phyloP scores from a whole-genome alignment of 37 sponge, comb jelly and placozoan species.

The Hexactinellida sp. region DNA sequence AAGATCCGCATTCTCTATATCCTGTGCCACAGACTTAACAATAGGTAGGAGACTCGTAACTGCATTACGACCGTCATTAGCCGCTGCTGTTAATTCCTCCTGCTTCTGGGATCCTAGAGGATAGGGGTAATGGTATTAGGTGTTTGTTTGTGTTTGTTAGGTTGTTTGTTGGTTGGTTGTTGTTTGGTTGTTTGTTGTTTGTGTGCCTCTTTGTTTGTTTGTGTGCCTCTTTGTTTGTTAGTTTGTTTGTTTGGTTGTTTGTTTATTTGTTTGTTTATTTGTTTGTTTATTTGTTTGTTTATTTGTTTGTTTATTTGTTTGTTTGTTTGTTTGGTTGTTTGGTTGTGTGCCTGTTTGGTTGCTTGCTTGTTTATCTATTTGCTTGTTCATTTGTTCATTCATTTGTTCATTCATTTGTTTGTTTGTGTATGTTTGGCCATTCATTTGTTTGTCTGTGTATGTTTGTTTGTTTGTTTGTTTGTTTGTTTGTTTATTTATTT shows the following conservation, averaged over 20 bases:
- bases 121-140: neutral
- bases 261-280: neutral
- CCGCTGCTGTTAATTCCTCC: constrained; percentile 75
- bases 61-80: constrained; percentile 66
- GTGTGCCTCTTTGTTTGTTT: neutral
- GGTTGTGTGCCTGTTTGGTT: neutral
- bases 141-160: constrained; percentile 20
- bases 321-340: neutral
- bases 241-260: neutral
- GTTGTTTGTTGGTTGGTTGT: neutral
- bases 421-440: constrained; percentile 18
- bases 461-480: neutral
- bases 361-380: neutral
- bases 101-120: constrained; percentile 24
- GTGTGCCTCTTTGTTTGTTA: neutral
- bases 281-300: neutral
- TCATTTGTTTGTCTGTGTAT: neutral
- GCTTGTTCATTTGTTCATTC: neutral
- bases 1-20: constrained; percentile 35
- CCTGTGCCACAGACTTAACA: constrained; percentile 44
- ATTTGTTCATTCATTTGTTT: neutral
- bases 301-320: neutral
- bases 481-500: neutral
- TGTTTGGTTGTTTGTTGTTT: neutral
- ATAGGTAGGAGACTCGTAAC: constrained; percentile 50